phyloP scores from a whole-genome alignment of 2,888 invertebrate genomes.

The Choristoneura rosaceana region DNA sequence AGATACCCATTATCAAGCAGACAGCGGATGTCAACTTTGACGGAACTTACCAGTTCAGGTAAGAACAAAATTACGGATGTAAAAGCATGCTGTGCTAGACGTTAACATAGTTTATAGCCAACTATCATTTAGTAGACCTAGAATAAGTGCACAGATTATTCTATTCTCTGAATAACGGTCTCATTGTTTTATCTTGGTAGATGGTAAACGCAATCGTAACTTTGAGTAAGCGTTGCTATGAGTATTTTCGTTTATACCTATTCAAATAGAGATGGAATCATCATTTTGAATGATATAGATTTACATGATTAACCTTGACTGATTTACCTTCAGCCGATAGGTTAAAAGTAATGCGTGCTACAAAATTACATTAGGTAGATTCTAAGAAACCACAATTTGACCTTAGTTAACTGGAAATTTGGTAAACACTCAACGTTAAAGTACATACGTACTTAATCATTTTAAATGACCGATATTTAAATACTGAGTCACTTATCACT shows the following conservation, averaged over 20 bases:
- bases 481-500: too few relatives aligned
- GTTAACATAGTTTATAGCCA: too few relatives aligned
- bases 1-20: constrained; percentile 87
- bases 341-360: not conserved
- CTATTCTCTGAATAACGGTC: too few relatives aligned
- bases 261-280: too few relatives aligned
- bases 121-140: too few relatives aligned
- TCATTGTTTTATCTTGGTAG: not conserved
- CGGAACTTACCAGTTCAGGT: constrained; percentile 88
- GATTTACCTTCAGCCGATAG: not conserved
- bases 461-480: too few relatives aligned
- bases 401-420: not conserved
- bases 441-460: too few relatives aligned
- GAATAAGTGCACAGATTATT: too few relatives aligned
- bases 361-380: not conserved
- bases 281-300: not conserved
- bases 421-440: too few relatives aligned
- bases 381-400: not conserved
- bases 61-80: constrained; percentile 41
- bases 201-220: too few relatives aligned
- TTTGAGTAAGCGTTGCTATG: too few relatives aligned
- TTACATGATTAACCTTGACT: not conserved
- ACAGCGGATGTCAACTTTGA: constrained; percentile 83
- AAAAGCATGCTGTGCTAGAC: too few relatives aligned
- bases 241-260: not conserved